These are phyloP conservation scores for Notoglanidium macrostoma DNA, from an alignment of 2,797 vertebrate genomes.

Conservation along the genomic window DNA sequence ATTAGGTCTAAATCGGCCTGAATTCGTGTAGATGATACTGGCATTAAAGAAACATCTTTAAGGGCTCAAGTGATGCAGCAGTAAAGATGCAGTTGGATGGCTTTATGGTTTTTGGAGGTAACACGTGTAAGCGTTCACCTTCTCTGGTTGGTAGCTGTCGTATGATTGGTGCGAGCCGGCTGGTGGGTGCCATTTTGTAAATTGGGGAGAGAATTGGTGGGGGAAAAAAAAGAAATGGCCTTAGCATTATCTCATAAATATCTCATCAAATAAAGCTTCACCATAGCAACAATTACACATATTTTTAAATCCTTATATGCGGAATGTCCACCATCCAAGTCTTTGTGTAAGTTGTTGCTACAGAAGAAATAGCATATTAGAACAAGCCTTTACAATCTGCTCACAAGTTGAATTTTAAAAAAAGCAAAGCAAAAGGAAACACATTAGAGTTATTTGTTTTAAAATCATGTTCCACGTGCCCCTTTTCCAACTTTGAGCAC, in stretches of 20 bases:
- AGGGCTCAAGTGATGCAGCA: neutral
- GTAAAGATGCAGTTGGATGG: neutral
- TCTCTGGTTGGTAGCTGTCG: neutral
- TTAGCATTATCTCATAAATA: neutral
- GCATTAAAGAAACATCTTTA: neutral
- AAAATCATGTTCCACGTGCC: neutral
- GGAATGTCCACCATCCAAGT: neutral
- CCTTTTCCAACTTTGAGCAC: neutral
- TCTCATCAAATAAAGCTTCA: neutral
- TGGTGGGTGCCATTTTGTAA: neutral
- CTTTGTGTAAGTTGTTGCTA: neutral
- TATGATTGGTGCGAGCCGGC: neutral
- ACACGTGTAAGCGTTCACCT: neutral
- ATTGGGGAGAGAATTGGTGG: too few species aligned
- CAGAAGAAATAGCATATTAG: neutral
- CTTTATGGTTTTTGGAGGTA: neutral
- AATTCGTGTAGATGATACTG: too few species aligned
- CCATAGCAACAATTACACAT: neutral
- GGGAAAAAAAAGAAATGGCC: too few species aligned
- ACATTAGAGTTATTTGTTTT: neutral
- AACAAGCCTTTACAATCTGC: neutral
- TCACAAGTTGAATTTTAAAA: neutral
- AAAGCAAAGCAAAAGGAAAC: neutral
- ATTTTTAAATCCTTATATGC: neutral
- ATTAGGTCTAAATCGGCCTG: too few species aligned